Percentiles rank a stretch among this genome's conserved stretches.
Evolutionary conservation across 2,113 vertebrate genomes (phyloP).

Genomic region (Patagioenas fasciata): DNA sequence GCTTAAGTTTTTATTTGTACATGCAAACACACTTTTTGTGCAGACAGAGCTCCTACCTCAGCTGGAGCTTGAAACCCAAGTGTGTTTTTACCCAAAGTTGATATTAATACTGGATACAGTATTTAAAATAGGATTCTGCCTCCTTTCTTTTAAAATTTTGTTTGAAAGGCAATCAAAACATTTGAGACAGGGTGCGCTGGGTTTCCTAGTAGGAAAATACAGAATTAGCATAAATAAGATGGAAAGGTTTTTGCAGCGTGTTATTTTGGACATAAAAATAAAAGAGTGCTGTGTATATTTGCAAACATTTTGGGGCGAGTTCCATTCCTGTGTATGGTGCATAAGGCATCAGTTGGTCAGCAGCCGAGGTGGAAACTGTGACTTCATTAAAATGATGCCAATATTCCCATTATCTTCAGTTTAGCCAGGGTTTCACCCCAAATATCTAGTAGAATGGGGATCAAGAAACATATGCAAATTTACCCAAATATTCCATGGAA

Average conservation of each 20-base stretch:
- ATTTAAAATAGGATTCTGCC: slow-evolving; percentile 5
- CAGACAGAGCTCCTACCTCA: background rate
- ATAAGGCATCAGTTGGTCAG: accelerated
- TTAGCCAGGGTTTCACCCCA: background rate
- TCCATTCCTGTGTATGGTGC: background rate
- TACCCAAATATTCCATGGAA: background rate
- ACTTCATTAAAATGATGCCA: background rate
- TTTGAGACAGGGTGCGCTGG: background rate
- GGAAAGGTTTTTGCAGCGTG: background rate
- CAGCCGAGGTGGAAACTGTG: background rate
- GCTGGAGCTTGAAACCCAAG: background rate
- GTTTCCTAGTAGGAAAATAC: background rate
- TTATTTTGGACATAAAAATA: background rate
- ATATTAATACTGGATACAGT: background rate
- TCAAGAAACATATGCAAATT: background rate
- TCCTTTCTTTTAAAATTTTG: slow-evolving; percentile 10
- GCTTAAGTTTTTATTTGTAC: slow-evolving; percentile 57
- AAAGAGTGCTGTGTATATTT: background rate
- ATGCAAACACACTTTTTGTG: slow-evolving; percentile 39
- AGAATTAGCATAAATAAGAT: background rate
- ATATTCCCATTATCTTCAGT: background rate
- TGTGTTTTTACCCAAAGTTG: background rate
- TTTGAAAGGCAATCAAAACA: slow-evolving; percentile 33
- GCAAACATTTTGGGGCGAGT: background rate
- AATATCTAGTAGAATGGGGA: background rate